Conservation (phyloP, 2,113 vertebrate genomes). For the Podilymbus podiceps region DNA sequence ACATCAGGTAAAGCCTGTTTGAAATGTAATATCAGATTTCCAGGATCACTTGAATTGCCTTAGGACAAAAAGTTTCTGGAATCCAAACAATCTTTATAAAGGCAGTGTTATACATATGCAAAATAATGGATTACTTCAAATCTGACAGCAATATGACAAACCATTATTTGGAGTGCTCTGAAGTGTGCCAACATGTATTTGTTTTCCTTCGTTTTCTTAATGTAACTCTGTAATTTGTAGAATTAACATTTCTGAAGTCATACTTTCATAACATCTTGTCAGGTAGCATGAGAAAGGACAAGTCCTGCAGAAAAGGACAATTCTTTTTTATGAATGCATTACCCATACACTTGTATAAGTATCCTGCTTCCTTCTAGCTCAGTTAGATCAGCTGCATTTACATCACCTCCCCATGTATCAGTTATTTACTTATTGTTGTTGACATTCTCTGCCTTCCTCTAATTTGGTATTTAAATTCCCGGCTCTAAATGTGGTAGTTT, state of each 20-base stretch:
- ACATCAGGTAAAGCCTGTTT: background rate
- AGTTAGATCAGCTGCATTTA: background rate
- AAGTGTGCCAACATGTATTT: background rate
- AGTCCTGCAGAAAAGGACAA: background rate
- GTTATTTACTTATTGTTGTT: background rate
- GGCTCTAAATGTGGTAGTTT: background rate
- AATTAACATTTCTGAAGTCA: background rate
- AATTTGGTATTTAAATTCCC: background rate
- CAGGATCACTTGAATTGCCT: background rate
- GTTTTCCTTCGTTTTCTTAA: background rate
- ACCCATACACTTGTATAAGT: background rate
- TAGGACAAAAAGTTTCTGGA: background rate
- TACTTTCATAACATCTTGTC: background rate
- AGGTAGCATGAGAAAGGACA: background rate
- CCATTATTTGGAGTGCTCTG: background rate
- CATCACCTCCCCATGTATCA: background rate
- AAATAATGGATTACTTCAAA: constrained; percentile 47
- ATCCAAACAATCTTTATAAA: background rate
- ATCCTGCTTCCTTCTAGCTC: background rate
- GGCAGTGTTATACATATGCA: background rate
- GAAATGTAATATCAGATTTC: background rate
- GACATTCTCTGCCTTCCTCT: background rate
- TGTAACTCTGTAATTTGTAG: background rate
- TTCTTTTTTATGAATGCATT: background rate
- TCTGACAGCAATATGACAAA: constrained; percentile 1